Percentiles rank a stretch among this genome's conserved stretches.
Conservation (phyloP, 2,888 invertebrate genomes). For the Agrotis puta region DNA sequence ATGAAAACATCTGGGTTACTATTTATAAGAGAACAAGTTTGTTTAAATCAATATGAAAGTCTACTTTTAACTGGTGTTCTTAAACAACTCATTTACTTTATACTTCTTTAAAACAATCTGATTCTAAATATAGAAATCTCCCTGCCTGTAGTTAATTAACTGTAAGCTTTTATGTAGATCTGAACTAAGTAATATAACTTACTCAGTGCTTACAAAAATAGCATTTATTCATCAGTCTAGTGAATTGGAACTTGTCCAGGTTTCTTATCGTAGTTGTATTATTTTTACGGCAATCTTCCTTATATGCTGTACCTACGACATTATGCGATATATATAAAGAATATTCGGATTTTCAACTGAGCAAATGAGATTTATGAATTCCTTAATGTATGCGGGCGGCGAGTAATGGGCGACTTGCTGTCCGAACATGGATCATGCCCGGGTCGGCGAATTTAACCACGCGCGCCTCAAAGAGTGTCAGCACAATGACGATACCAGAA, state of each 20-base stretch:
- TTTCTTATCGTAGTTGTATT: neutral
- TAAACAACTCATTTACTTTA: neutral
- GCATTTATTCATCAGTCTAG: neutral
- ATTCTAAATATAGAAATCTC: neutral
- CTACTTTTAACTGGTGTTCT: neutral
- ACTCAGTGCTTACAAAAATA: neutral
- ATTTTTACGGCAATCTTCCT: neutral
- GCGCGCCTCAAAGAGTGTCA: too few relatives aligned
- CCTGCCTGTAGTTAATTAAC: neutral
- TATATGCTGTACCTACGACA: neutral
- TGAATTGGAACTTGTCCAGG: neutral
- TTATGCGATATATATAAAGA: neutral
- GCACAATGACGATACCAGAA: too few relatives aligned
- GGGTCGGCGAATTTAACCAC: too few relatives aligned
- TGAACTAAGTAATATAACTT: constrained; percentile 5
- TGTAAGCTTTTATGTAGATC: neutral
- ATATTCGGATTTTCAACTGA: neutral
- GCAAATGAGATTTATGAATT: neutral
- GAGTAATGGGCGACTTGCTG: too few relatives aligned
- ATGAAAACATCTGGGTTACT: constrained; percentile 14
- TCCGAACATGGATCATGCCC: too few relatives aligned
- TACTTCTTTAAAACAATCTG: neutral
- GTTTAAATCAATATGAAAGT: constrained; percentile 20
- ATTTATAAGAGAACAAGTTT: constrained; percentile 30
- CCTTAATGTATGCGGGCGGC: too few relatives aligned